Conservation (phyloP, 2,113 vertebrate genomes). For the Pelusios castaneus region DNA sequence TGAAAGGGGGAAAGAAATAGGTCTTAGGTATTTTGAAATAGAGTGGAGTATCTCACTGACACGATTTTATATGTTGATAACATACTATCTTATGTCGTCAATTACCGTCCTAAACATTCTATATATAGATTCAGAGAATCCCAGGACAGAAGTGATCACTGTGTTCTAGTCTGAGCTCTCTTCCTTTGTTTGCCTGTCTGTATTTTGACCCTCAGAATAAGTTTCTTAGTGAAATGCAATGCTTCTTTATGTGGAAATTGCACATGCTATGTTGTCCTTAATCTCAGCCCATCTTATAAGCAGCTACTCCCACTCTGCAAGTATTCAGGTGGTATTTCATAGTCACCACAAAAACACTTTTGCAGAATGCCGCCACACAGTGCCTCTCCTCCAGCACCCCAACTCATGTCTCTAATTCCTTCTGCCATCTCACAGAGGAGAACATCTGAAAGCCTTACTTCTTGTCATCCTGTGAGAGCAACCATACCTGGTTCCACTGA, state of each 20-base stretch:
- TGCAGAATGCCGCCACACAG: neutral
- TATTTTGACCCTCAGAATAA: neutral
- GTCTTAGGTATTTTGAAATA: neutral
- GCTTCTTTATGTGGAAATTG: neutral
- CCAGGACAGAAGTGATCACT: neutral
- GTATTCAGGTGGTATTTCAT: neutral
- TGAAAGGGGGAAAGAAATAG: neutral
- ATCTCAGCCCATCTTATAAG: neutral
- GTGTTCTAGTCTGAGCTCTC: neutral
- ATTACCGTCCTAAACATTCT: neutral
- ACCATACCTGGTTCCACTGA: no score
- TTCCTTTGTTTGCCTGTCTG: neutral
- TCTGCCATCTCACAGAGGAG: neutral
- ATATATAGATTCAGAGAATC: neutral
- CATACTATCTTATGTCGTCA: neutral
- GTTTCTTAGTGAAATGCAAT: neutral
- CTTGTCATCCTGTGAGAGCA: neutral
- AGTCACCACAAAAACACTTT: neutral
- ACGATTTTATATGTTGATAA: neutral
- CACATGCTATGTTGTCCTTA: neutral
- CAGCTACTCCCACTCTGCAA: neutral
- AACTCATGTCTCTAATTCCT: neutral
- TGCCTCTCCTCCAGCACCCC: neutral
- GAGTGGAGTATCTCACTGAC: neutral
- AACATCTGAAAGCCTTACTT: neutral